Conservation (phyloP, 2,888 invertebrate species). For the Papilio demoleus region DNA sequence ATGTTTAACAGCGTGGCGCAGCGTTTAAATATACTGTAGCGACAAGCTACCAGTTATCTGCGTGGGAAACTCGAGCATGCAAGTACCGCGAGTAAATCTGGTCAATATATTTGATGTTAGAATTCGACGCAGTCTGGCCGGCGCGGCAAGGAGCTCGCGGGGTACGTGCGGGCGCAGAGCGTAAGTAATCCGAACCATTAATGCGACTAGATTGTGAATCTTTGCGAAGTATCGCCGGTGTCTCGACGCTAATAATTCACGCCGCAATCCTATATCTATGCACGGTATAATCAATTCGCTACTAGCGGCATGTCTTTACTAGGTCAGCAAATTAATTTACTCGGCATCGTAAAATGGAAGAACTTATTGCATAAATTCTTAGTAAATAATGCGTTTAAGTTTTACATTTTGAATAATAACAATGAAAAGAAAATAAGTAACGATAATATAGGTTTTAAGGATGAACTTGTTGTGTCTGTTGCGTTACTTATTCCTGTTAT, state of each 20-base stretch:
- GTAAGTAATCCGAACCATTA: slow-evolving; percentile 63
- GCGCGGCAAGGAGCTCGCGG: slow-evolving; percentile 47
- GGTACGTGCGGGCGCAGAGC: slow-evolving; percentile 50
- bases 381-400: slow-evolving; percentile 3
- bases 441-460: slow-evolving; percentile 12
- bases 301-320: slow-evolving; percentile 30
- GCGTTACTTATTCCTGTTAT: slow-evolving; percentile 21
- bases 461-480: slow-evolving; percentile 17
- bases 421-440: background rate
- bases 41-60: slow-evolving; percentile 50
- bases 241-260: slow-evolving; percentile 57
- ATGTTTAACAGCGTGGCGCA: slow-evolving; percentile 39
- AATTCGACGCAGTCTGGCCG: slow-evolving; percentile 67
- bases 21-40: slow-evolving; percentile 43
- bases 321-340: slow-evolving; percentile 40
- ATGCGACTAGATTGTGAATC: slow-evolving; percentile 76
- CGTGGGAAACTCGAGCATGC: slow-evolving; percentile 73
- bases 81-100: slow-evolving; percentile 56
- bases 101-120: slow-evolving; percentile 69
- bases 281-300: slow-evolving; percentile 30
- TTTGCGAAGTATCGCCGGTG: slow-evolving; percentile 59
- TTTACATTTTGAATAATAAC: background rate
- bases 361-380: slow-evolving; percentile 38
- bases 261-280: slow-evolving; percentile 48
- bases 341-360: slow-evolving; percentile 27